A percentile compares a stretch with the other conserved stretches of the same genome.
These are phyloP conservation scores for Hemiscyllium ocellatum DNA, from an alignment of 2,113 vertebrate genomes.

Conservation along the genomic window DNA sequence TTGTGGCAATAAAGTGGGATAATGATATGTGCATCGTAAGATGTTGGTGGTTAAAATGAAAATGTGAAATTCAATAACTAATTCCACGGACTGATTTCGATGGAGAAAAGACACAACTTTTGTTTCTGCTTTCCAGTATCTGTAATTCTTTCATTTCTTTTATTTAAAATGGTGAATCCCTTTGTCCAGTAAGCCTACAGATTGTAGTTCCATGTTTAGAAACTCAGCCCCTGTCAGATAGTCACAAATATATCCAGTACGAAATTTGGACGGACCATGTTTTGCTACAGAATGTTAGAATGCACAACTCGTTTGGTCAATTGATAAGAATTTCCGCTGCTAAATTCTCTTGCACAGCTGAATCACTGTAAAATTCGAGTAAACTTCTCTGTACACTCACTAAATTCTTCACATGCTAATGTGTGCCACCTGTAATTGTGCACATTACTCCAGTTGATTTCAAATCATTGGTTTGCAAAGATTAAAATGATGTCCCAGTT, in stretches of 20 bases:
- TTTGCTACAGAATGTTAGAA: background rate
- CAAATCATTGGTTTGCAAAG: background rate
- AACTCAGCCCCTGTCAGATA: background rate
- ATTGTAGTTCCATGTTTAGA: background rate
- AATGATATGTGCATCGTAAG: too few relatives aligned
- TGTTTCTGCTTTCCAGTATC: too few relatives aligned
- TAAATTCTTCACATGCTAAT: background rate
- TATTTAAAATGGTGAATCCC: background rate
- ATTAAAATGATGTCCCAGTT: background rate
- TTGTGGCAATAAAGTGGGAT: too few relatives aligned
- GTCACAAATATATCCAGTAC: background rate
- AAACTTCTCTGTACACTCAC: background rate
- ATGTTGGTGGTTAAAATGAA: too few relatives aligned
- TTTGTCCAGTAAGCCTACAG: background rate
- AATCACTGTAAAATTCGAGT: background rate
- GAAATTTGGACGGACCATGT: background rate
- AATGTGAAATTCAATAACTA: too few relatives aligned
- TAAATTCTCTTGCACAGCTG: background rate
- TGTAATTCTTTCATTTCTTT: too few relatives aligned
- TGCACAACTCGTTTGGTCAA: background rate
- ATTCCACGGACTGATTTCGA: too few relatives aligned
- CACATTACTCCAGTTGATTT: background rate
- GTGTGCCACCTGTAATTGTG: background rate
- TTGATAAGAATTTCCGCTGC: background rate
- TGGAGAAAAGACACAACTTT: too few relatives aligned